Evolutionary conservation across 2,797 vertebrate species (phyloP).

Genomic region (Acridotheres tristis): DNA sequence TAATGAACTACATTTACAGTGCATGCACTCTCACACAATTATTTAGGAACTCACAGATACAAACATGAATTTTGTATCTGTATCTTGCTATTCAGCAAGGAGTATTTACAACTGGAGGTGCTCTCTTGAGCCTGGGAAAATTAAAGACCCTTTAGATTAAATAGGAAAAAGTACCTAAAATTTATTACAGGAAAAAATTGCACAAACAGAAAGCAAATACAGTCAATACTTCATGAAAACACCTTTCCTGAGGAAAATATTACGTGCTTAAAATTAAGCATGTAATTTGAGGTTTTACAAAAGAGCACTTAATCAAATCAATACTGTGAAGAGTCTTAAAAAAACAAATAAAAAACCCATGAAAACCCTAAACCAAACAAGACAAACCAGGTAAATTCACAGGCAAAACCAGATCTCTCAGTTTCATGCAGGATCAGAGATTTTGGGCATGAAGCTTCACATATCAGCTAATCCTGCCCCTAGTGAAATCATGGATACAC

Average conservation of each 20-base stretch:
- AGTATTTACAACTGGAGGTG: background rate
- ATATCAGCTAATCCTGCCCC: background rate
- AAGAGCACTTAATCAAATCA: background rate
- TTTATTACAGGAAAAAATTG: background rate
- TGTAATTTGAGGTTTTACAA: background rate
- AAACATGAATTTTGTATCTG: background rate
- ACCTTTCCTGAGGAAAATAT: background rate
- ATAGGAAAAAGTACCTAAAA: background rate
- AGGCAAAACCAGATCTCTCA: background rate
- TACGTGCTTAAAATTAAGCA: background rate
- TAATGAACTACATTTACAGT: background rate
- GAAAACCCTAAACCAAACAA: background rate
- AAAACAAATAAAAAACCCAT: rapidly evolving
- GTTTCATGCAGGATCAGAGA: background rate
- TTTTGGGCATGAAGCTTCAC: background rate
- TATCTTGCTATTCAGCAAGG: background rate
- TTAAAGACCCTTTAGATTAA: background rate
- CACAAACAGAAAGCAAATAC: background rate
- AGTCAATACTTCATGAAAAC: background rate
- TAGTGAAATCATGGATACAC: background rate
- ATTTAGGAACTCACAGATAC: background rate
- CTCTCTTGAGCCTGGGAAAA: background rate
- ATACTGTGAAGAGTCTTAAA: background rate
- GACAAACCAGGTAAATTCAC: background rate
- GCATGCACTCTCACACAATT: background rate